Conservation (phyloP, 35 echinoderm and acorn worm genomes). For the Anneissia japonica region DNA sequence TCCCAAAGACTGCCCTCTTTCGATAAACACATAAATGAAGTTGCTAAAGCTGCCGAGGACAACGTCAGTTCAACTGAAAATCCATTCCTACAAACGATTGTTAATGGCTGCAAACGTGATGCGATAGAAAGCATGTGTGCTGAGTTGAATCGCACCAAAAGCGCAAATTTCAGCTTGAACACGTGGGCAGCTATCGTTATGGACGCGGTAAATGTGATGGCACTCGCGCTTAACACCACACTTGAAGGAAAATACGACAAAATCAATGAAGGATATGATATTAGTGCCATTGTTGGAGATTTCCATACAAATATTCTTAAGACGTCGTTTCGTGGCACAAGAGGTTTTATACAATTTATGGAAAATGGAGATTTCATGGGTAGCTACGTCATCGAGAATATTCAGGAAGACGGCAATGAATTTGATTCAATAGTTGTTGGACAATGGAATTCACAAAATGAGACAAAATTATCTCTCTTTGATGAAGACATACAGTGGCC, state of each 20-base stretch:
- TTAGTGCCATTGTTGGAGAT: background rate
- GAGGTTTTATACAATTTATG: conserved; percentile 18
- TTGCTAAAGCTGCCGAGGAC: conserved; percentile 1
- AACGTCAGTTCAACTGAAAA: background rate
- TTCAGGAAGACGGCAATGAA: background rate
- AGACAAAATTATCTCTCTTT: background rate
- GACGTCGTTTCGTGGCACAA: conserved; percentile 4
- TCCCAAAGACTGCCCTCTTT: background rate
- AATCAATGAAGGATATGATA: background rate
- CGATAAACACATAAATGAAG: conserved; percentile 27
- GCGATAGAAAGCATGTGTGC: background rate
- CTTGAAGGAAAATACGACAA: background rate
- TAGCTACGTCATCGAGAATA: conserved; percentile 21
- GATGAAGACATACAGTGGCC: conserved; percentile 4
- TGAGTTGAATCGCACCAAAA: background rate
- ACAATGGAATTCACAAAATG: conserved; percentile 17
- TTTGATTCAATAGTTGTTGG: conserved; percentile 12
- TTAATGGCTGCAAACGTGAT: background rate
- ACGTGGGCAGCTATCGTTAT: conserved; percentile 11
- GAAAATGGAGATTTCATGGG: conserved; percentile 41
- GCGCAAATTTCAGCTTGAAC: background rate
- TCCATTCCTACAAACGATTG: background rate
- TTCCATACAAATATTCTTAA: background rate
- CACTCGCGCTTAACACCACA: conserved; percentile 10
- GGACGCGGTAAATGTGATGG: conserved; percentile 36